These are phyloP conservation scores for Cinclus mexicanus DNA, from an alignment of 2,113 vertebrate species.

Conservation along the genomic window DNA sequence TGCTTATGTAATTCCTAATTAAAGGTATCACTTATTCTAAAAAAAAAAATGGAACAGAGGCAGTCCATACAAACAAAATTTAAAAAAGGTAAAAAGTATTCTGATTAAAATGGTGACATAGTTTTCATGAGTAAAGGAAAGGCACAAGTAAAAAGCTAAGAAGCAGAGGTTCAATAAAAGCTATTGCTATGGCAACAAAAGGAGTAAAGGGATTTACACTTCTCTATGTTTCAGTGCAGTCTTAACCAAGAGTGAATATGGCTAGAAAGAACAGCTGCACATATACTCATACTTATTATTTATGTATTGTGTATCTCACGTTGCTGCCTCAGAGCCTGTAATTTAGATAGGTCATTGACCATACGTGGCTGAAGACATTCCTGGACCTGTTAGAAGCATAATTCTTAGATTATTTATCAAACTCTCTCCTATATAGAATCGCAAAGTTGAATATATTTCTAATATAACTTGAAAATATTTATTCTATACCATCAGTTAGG, in stretches of 20 bases:
- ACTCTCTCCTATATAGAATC: not conserved
- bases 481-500: not conserved
- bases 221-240: not conserved
- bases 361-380: not conserved
- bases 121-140: not conserved
- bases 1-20: not conserved
- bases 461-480: not conserved
- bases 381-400: not conserved
- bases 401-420: not conserved
- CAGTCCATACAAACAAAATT: not conserved
- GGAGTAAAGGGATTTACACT: not conserved
- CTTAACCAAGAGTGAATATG: not conserved
- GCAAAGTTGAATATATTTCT: not conserved
- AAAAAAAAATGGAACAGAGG: not conserved
- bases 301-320: not conserved
- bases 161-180: not conserved
- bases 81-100: not conserved
- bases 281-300: not conserved
- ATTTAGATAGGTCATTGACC: not conserved
- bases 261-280: not conserved
- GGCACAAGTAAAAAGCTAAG: not conserved
- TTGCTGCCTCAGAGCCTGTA: not conserved
- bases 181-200: slow-evolving; percentile 28
- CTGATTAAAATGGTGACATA: not conserved
- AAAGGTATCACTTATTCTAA: not conserved